Percentiles rank a stretch among this genome's conserved stretches.
These are phyloP conservation scores for Tretioscincus oriximinensis DNA, from an alignment of 2,113 vertebrate genomes.

Conservation along the genomic window DNA sequence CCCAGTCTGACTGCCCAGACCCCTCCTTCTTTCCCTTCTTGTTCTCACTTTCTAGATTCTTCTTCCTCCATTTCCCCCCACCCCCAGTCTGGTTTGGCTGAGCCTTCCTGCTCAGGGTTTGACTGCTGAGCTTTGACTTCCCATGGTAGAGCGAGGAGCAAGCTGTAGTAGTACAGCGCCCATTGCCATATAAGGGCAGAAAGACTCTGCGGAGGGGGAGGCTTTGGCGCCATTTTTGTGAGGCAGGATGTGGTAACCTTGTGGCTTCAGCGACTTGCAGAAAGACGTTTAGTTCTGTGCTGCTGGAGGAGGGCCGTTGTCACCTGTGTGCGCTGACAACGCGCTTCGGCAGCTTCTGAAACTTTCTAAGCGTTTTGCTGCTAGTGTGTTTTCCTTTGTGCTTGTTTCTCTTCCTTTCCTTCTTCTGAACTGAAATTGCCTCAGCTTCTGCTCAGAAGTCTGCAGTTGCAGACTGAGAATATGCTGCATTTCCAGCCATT, in stretches of 20 bases:
- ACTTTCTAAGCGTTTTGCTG: not conserved
- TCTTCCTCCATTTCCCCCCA: not conserved
- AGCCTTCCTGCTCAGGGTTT: conserved; percentile 4
- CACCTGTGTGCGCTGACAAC: conserved; percentile 3
- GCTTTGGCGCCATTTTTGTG: not conserved
- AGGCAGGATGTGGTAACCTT: conserved; percentile 33
- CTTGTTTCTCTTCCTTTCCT: not conserved
- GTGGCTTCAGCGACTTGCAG: conserved; percentile 13
- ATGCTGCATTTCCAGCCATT: too few species aligned
- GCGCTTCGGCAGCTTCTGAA: conserved; percentile 6
- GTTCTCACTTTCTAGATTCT: not conserved
- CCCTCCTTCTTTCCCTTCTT: not conserved
- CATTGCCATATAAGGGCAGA: conserved; percentile 37
- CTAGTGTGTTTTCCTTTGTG: not conserved
- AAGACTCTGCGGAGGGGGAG: not conserved
- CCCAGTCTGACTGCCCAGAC: not conserved
- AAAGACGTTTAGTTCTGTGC: conserved; percentile 10
- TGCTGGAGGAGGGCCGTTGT: not conserved
- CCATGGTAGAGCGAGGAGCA: not conserved
- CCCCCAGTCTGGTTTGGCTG: not conserved
- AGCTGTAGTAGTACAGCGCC: not conserved
- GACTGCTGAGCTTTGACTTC: conserved; percentile 16
- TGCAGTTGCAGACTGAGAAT: too few species aligned
- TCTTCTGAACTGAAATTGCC: not conserved
- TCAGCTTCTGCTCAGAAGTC: too few species aligned